These are phyloP conservation scores for Myocastor coypus DNA, from an alignment of 2,113 vertebrate genomes.

Conservation along the genomic window DNA sequence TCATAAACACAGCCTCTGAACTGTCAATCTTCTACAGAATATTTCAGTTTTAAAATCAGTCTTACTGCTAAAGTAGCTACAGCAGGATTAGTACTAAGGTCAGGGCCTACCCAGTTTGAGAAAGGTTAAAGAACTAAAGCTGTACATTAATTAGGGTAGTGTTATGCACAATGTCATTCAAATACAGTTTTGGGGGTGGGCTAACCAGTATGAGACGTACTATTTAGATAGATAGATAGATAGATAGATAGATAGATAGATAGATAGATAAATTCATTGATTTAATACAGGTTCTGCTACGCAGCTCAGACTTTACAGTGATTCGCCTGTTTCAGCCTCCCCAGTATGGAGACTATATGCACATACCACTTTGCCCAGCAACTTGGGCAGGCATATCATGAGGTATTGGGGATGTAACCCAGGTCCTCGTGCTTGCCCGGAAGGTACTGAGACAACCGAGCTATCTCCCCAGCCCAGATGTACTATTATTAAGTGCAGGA, in stretches of 20 bases:
- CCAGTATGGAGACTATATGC: too few relatives aligned
- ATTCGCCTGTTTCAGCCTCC: too few relatives aligned
- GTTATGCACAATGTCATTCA: not conserved
- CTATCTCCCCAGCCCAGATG: not conserved
- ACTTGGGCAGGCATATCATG: too few relatives aligned
- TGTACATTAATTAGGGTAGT: not conserved
- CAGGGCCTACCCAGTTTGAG: not conserved
- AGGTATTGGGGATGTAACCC: too few relatives aligned
- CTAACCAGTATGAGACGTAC: not conserved
- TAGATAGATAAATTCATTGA: too few relatives aligned
- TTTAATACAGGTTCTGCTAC: too few relatives aligned
- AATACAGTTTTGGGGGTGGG: not conserved
- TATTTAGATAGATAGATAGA: too few relatives aligned
- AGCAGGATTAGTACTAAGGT: not conserved
- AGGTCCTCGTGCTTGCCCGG: too few relatives aligned
- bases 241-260: too few relatives aligned
- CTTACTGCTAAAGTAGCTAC: not conserved
- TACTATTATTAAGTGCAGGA: not conserved
- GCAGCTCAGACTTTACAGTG: too few relatives aligned
- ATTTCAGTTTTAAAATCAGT: constrained; percentile 24
- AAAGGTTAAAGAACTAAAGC: constrained; percentile 15
- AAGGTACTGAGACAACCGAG: too few relatives aligned
- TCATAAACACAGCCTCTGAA: constrained; percentile 20
- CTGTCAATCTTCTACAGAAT: constrained; percentile 2
- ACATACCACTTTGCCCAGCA: too few relatives aligned